Base-by-base conservation (phyloP, 2,888 invertebrate species). In the Formica aserva region DNA sequence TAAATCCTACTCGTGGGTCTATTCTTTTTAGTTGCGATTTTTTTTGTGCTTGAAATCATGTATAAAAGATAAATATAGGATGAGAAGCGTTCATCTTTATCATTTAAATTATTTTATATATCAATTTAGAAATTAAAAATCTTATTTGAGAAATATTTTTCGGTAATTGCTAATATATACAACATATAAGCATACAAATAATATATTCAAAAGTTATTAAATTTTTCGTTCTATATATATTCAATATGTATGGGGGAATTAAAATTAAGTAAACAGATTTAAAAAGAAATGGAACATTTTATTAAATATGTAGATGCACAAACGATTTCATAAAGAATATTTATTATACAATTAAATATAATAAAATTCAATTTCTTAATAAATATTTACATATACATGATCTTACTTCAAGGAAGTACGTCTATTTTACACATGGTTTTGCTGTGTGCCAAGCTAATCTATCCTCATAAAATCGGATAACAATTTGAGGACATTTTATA, bases 381-480 rank as follows among this genome's bases (percentile, higher is more conserved):
- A 38, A 35, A n/a, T 38, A 22, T 26, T 35, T 35, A 35, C 2
- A 22, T 3, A 22, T n/a, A 18, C 8, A 57, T 41, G 18, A 26
- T 32, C 9, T 72, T 52, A 18, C 5, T 41, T 38, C 5, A 26
- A 55, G 9, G 1, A 62, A 74, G 11, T n/a, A 1, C 22, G 11
- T n/a, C 1, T 80, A 91, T 65, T 90, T 92, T 15, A 85, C 9
- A 69, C 89, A 90, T 18, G 93, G 93, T 88, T 95, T 95, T 76
- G 96, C 97, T n/a, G 96, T 97, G 93, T 98, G 98, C 98, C 98
- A 99, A 18, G 98, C 98, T 22, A 99, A 96, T 89, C 98, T 95
- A 91, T 97, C 97, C 92, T 97, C 97, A 91, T 97, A 97, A 94
- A 97, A 97, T 89, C 95, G 96, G 86, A 97, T 97, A 5, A 97